phyloP scores from a whole-genome alignment of 2,888 invertebrate species.

The Cheilosia soror region DNA sequence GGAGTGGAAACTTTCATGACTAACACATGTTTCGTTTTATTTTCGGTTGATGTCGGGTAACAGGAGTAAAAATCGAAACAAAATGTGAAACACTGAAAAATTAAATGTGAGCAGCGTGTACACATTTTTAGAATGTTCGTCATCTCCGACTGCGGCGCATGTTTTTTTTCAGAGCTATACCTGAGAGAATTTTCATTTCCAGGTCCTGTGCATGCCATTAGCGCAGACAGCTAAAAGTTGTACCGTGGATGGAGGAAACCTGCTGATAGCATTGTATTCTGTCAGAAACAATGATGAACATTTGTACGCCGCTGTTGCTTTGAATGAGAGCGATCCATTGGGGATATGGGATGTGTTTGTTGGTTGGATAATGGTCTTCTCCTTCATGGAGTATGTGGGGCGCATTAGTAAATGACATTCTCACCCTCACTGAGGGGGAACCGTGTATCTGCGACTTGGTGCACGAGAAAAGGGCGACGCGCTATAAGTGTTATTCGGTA shows the following conservation, averaged over 20 bases:
- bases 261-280: constrained; percentile 71
- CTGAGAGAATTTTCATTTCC: constrained; percentile 64
- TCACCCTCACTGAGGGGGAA: constrained; percentile 35
- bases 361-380: constrained; percentile 73
- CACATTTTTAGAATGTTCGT: constrained; percentile 61
- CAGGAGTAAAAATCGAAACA: constrained; percentile 50
- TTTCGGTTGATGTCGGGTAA: constrained; percentile 57
- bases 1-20: constrained; percentile 36
- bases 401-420: constrained; percentile 75
- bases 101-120: constrained; percentile 63
- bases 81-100: constrained; percentile 62
- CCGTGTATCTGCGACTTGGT: background rate
- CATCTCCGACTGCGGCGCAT: constrained; percentile 29
- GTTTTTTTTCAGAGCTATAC: constrained; percentile 34
- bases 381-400: constrained; percentile 66
- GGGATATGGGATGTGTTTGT: constrained; percentile 69
- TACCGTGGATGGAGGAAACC: constrained; percentile 20
- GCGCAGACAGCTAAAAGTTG: constrained; percentile 64
- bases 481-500: constrained; percentile 60
- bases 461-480: constrained; percentile 43
- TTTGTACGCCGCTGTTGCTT: constrained; percentile 70
- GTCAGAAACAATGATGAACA: constrained; percentile 74
- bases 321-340: constrained; percentile 66
- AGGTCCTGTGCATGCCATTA: constrained; percentile 67
- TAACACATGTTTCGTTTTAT: constrained; percentile 53